Percentiles rank a stretch among this genome's conserved stretches.
Evolutionary conservation across 2,888 invertebrate species (phyloP).

Genomic region (Dorcus parallelipipedus): DNA sequence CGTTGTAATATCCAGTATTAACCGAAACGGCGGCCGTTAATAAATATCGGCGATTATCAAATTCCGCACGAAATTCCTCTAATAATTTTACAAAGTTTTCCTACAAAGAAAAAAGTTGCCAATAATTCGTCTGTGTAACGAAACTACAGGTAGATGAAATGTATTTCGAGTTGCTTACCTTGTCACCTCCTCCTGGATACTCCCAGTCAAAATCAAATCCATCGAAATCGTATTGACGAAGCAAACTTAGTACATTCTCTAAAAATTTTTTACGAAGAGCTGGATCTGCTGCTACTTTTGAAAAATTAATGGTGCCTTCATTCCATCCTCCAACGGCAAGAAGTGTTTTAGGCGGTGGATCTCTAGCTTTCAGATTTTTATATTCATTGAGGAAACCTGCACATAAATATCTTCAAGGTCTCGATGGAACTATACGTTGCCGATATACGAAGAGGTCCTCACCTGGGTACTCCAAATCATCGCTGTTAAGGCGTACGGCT

Average conservation of each 20-base stretch:
- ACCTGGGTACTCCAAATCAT: too few relatives aligned
- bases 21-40: conserved; percentile 59
- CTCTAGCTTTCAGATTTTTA: neutral
- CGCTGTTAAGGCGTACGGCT: conserved; percentile 35
- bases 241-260: conserved; percentile 53
- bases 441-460: too few relatives aligned
- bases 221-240: conserved; percentile 59
- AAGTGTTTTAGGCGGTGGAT: neutral
- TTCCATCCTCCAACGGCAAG: conserved; percentile 66
- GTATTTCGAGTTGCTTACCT: conserved; percentile 19
- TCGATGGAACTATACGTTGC: too few relatives aligned
- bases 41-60: conserved; percentile 52
- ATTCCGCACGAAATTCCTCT: conserved; percentile 54
- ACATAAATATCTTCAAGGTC: too few relatives aligned
- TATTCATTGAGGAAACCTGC: too few relatives aligned
- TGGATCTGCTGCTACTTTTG: conserved; percentile 49
- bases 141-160: neutral
- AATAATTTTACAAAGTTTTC: conserved; percentile 49
- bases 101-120: neutral
- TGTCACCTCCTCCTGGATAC: conserved; percentile 57
- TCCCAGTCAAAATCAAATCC: conserved; percentile 74
- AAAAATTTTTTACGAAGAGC: conserved; percentile 54
- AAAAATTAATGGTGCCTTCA: conserved; percentile 48
- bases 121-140: neutral
- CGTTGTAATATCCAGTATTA: conserved; percentile 29